phyloP scores from a whole-genome alignment of 2,113 vertebrate genomes.

The Xenopus laevis region DNA sequence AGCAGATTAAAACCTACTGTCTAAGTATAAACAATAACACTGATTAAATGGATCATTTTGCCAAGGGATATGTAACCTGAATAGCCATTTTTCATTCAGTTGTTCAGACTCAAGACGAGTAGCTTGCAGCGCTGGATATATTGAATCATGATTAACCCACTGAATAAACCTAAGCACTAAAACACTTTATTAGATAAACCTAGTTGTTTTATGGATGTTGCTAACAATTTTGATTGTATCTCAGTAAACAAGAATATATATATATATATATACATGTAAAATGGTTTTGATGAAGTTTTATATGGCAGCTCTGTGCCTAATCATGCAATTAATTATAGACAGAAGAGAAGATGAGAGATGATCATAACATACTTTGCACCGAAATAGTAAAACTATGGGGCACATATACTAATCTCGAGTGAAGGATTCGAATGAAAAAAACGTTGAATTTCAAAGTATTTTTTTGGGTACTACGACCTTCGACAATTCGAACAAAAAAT shows the following conservation, averaged over 20 bases:
- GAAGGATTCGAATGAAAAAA: too few relatives aligned
- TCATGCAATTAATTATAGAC: slow-evolving; percentile 16
- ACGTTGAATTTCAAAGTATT: too few relatives aligned
- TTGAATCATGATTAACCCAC: slow-evolving; percentile 71
- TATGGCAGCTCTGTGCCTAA: slow-evolving; percentile 49
- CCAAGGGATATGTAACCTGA: slow-evolving; percentile 63
- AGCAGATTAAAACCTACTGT: slow-evolving; percentile 83
- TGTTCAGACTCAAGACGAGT: slow-evolving; percentile 59
- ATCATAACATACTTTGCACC: slow-evolving; percentile 13
- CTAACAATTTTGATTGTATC: slow-evolving; percentile 53
- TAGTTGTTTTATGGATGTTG: slow-evolving; percentile 60
- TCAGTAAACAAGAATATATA: slow-evolving; percentile 53
- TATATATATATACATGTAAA: slow-evolving; percentile 58
- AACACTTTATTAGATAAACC: slow-evolving; percentile 61
- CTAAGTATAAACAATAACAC: slow-evolving; percentile 86
- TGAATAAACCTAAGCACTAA: slow-evolving; percentile 57
- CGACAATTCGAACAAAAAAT: too few relatives aligned
- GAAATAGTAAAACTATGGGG: slow-evolving; percentile 9
- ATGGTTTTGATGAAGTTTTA: slow-evolving; percentile 50
- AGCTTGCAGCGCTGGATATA: slow-evolving; percentile 72
- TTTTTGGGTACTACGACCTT: too few relatives aligned
- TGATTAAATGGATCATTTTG: slow-evolving; percentile 75
- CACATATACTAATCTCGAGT: too few relatives aligned
- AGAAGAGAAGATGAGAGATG: slow-evolving; percentile 20
- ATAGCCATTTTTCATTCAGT: slow-evolving; percentile 77